A percentile compares a stretch with the other conserved stretches of the same genome.
Evolutionary conservation across 2,888 invertebrate genomes (phyloP).

Genomic region (Cryptus viduatorius): DNA sequence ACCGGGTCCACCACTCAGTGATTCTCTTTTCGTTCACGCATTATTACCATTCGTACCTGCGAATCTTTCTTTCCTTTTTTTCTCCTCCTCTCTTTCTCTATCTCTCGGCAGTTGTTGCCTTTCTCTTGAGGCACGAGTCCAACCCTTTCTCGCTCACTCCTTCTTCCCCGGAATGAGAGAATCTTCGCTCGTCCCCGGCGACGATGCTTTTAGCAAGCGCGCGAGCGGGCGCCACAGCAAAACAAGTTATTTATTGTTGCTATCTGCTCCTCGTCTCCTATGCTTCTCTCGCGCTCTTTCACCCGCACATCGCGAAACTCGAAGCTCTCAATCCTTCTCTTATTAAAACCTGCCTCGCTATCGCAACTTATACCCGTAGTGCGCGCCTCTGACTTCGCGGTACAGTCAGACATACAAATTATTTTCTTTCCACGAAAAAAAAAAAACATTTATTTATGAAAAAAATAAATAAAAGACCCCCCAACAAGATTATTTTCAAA

Average conservation of each 20-base stretch:
- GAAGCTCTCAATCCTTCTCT: conserved; percentile 83
- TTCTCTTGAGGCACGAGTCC: conserved; percentile 55
- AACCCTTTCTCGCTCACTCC: conserved; percentile 55
- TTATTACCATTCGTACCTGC: conserved; percentile 68
- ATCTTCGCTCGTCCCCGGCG: conserved; percentile 72
- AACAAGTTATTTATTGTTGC: conserved; percentile 84
- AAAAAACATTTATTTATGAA: background rate
- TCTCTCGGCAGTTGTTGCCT: conserved; percentile 34
- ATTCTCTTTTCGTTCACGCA: conserved; percentile 65
- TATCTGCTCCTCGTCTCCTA: conserved; percentile 76
- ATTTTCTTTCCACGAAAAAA: conserved; percentile 35
- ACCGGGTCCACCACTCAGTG: conserved; percentile 53
- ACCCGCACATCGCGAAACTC: conserved; percentile 67
- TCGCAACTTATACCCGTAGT: conserved; percentile 78
- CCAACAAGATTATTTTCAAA: background rate
- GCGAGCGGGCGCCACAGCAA: conserved; percentile 68
- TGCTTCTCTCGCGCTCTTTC: conserved; percentile 51
- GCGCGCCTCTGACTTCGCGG: conserved; percentile 65
- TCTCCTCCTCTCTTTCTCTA: conserved; percentile 56
- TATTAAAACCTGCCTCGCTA: conserved; percentile 84
- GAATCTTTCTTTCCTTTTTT: conserved; percentile 55
- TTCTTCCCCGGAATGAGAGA: conserved; percentile 40
- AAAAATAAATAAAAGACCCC: conserved; percentile 10
- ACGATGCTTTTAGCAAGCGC: conserved; percentile 81
- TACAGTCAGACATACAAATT: conserved; percentile 78